A percentile compares a stretch with the other conserved stretches of the same genome.
Conservation (phyloP, 1,140 invertebrate species). For the Drosophila arizonae region DNA sequence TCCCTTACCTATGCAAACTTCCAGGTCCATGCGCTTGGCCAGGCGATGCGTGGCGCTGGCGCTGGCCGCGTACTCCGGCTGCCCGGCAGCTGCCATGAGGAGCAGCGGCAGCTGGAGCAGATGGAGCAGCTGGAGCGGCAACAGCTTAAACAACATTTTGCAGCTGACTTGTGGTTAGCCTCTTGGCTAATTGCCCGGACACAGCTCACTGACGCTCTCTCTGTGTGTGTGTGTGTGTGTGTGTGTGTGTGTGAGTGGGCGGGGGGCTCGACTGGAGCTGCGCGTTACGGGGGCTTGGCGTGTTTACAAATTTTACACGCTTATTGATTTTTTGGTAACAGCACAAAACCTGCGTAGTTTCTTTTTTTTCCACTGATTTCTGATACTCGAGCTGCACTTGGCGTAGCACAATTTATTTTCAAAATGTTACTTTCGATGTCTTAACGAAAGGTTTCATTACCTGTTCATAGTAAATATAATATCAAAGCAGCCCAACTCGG, state of each 20-base stretch:
- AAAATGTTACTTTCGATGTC: not conserved
- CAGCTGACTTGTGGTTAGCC: slow-evolving; percentile 38
- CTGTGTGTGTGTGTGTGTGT: too few species aligned
- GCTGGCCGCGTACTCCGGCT: slow-evolving; percentile 51
- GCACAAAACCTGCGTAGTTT: slow-evolving; percentile 16
- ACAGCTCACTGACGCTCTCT: slow-evolving; percentile 44
- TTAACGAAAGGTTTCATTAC: not conserved
- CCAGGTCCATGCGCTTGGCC: slow-evolving; percentile 79
- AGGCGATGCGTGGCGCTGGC: slow-evolving; percentile 59
- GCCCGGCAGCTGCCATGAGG: slow-evolving; percentile 43
- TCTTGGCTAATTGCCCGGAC: slow-evolving; percentile 35
- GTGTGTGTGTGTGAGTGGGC: not conserved
- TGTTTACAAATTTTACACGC: slow-evolving; percentile 76
- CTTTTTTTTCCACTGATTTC: not conserved
- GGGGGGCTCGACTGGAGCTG: not conserved
- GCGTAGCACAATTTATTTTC: slow-evolving; percentile 1
- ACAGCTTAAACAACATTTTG: slow-evolving; percentile 45
- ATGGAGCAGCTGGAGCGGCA: slow-evolving; percentile 20
- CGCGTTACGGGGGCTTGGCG: slow-evolving; percentile 61
- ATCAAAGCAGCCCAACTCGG: slow-evolving; percentile 6
- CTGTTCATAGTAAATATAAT: not conserved
- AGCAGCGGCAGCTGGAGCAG: slow-evolving; percentile 28
- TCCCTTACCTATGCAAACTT: slow-evolving; percentile 73
- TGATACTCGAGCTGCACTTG: slow-evolving; percentile 6
- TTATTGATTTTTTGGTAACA: slow-evolving; percentile 66